Conservation (phyloP, 2,113 vertebrate species). For the Eulemur rufifrons region DNA sequence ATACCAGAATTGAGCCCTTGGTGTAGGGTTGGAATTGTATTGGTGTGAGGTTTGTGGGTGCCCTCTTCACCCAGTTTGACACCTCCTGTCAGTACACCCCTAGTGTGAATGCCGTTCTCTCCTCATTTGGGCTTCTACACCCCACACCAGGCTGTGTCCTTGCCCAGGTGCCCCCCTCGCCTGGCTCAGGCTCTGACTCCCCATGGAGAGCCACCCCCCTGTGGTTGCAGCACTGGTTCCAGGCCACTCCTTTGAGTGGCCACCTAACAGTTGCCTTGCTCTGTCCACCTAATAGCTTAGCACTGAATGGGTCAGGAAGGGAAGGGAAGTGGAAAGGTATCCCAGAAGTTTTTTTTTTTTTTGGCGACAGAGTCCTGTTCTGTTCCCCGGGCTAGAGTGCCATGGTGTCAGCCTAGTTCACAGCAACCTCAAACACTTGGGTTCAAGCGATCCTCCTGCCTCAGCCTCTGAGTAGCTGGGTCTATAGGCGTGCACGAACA, state of each 20-base stretch:
- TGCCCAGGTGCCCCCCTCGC: neutral
- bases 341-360: neutral
- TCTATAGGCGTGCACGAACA: too few species aligned
- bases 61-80: neutral
- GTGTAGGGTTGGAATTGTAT: neutral
- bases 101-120: neutral
- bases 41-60: neutral
- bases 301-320: neutral
- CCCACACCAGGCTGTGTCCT: neutral
- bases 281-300: neutral
- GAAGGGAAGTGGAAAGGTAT: neutral
- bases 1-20: fast-evolving
- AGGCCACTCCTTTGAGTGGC: neutral
- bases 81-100: neutral
- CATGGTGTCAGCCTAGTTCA: too few species aligned
- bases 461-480: too few species aligned
- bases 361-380: too few species aligned
- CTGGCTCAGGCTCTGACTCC: neutral
- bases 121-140: neutral
- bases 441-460: too few species aligned
- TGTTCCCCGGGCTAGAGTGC: too few species aligned
- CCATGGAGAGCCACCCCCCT: neutral
- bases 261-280: neutral
- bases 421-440: too few species aligned
- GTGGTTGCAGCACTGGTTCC: neutral